phyloP scores from a whole-genome alignment of 2,888 invertebrate genomes.

The Tethea ocularis region DNA sequence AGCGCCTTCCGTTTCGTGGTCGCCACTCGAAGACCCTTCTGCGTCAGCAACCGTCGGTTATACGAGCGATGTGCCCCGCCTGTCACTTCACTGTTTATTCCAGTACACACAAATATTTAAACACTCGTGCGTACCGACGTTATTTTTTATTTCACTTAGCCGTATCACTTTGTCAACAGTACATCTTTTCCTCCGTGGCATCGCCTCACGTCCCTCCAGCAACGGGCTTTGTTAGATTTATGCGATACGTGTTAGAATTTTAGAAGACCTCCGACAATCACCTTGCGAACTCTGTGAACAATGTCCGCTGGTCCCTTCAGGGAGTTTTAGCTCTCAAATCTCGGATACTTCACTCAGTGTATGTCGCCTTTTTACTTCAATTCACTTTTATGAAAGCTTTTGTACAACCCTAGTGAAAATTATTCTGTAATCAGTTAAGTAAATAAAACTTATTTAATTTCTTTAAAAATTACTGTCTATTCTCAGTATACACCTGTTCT shows the following conservation, averaged over 20 bases:
- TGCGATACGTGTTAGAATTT: conserved; percentile 42
- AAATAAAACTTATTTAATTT: neutral
- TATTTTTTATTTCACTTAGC: conserved; percentile 8
- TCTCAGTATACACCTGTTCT: too few relatives aligned
- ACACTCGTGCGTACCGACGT: neutral
- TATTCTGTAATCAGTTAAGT: too few relatives aligned
- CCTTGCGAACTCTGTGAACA: conserved; percentile 15
- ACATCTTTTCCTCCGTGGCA: conserved; percentile 10
- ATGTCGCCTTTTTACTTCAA: neutral
- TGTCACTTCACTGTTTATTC: too few relatives aligned
- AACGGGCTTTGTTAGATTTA: conserved; percentile 39
- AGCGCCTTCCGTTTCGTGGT: too few relatives aligned
- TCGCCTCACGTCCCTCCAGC: conserved; percentile 9
- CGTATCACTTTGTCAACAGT: conserved; percentile 12
- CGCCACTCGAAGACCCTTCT: too few relatives aligned
- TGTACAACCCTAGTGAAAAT: neutral
- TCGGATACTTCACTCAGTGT: neutral
- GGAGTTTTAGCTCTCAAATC: neutral
- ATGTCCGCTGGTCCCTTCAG: neutral
- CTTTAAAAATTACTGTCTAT: neutral
- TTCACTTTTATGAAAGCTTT: neutral
- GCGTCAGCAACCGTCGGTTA: too few relatives aligned
- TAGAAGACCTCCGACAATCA: conserved; percentile 9
- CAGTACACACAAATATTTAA: neutral
- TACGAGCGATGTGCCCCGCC: too few relatives aligned